A percentile compares a stretch with the other conserved stretches of the same genome.
These are phyloP conservation scores for Patagioenas fasciata DNA, from an alignment of 2,113 vertebrate species.

Conservation along the genomic window DNA sequence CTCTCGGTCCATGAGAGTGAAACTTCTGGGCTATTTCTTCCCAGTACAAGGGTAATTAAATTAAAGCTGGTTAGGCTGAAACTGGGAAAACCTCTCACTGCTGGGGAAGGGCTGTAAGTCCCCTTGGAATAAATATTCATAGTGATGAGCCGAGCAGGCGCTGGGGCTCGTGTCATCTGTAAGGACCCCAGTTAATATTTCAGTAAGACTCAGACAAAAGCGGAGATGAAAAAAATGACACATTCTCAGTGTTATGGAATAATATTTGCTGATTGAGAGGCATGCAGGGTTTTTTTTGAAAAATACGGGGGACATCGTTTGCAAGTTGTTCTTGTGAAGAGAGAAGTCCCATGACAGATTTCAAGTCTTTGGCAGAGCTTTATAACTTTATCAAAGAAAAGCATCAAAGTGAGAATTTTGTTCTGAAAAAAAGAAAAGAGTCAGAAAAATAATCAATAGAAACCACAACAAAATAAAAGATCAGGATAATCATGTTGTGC, in stretches of 20 bases:
- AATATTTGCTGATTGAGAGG: slow-evolving; percentile 28
- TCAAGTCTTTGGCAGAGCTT: slow-evolving; percentile 52
- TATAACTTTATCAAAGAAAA: slow-evolving; percentile 64
- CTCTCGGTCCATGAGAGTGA: not conserved
- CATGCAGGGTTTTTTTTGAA: slow-evolving; percentile 18
- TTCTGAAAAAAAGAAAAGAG: not conserved
- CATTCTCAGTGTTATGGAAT: not conserved
- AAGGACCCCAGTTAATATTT: slow-evolving; percentile 42
- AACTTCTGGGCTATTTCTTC: rapidly evolving
- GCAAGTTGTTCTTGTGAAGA: slow-evolving; percentile 1
- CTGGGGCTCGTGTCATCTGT: not conserved
- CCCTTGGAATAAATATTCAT: not conserved
- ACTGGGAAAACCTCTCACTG: not conserved
- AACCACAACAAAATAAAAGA: slow-evolving; percentile 31
- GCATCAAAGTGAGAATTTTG: slow-evolving; percentile 24
- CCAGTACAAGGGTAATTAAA: not conserved
- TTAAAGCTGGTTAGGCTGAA: not conserved
- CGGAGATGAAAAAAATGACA: not conserved
- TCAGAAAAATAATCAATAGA: slow-evolving; percentile 50
- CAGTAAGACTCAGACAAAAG: slow-evolving; percentile 43
- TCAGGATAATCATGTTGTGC: slow-evolving; percentile 42
- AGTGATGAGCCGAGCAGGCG: not conserved
- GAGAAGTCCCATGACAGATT: slow-evolving; percentile 54
- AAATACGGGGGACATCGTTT: slow-evolving; percentile 40
- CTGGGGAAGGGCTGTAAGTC: not conserved